phyloP scores from a whole-genome alignment of 2,888 invertebrate genomes.

The Boloria euphrosyne region DNA sequence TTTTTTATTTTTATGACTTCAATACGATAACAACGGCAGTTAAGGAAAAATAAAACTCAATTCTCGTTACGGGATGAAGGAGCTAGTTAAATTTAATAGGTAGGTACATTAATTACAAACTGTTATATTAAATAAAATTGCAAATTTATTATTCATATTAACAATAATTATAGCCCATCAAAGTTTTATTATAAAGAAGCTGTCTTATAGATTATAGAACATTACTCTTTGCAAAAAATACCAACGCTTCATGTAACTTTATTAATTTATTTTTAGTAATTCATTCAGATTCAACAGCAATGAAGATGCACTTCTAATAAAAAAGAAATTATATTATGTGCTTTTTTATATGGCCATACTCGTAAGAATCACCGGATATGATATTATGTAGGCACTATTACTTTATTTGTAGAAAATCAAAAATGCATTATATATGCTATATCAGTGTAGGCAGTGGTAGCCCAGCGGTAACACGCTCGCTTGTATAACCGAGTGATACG shows the following conservation, averaged over 20 bases:
- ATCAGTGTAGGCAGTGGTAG: too few species aligned
- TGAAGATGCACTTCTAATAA: too few species aligned
- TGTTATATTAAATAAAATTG: conserved; percentile 24
- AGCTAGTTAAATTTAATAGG: conserved; percentile 32
- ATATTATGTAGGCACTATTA: too few species aligned
- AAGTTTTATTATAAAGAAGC: not conserved
- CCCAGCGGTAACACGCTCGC: too few species aligned
- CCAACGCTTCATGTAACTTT: not conserved
- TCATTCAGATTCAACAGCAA: too few species aligned
- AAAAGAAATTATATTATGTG: too few species aligned
- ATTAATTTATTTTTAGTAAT: too few species aligned
- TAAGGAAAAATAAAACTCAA: conserved; percentile 27
- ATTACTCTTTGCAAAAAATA: not conserved
- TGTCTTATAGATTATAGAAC: not conserved
- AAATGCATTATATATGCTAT: too few species aligned
- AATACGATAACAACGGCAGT: conserved; percentile 28
- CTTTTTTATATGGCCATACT: too few species aligned
- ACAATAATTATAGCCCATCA: conserved; percentile 16
- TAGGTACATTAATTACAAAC: conserved; percentile 26
- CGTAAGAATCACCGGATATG: too few species aligned
- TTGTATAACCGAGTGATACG: too few species aligned
- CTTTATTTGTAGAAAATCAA: too few species aligned
- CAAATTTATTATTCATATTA: conserved; percentile 27
- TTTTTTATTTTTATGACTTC: conserved; percentile 23
- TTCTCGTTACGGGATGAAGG: conserved; percentile 26